These are phyloP conservation scores for Scomber colias DNA, from an alignment of 2,113 vertebrate genomes.

Conservation along the genomic window DNA sequence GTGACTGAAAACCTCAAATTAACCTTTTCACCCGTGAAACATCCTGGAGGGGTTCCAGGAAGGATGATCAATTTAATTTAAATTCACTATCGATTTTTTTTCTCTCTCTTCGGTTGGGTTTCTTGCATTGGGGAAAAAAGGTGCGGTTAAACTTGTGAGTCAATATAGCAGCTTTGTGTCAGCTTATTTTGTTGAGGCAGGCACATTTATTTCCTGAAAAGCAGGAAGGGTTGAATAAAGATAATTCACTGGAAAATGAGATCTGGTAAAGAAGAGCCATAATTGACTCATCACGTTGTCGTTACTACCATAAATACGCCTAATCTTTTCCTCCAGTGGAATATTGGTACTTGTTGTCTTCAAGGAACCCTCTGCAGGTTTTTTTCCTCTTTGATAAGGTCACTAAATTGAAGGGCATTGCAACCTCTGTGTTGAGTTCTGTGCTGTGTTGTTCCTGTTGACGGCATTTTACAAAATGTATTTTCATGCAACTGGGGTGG, in stretches of 20 bases:
- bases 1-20: not conserved
- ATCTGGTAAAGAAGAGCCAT: not conserved
- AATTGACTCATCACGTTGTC: not conserved
- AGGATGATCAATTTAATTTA: slow-evolving; percentile 18
- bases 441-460: slow-evolving; percentile 16
- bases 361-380: slow-evolving; percentile 25
- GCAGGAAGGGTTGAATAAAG: not conserved
- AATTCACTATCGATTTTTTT: slow-evolving; percentile 34
- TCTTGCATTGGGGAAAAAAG: not conserved
- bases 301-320: not conserved
- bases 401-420: slow-evolving; percentile 17
- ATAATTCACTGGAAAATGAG: not conserved
- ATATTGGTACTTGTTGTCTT: slow-evolving; percentile 16
- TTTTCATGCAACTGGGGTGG: not conserved
- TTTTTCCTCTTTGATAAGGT: slow-evolving; percentile 46
- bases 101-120: not conserved
- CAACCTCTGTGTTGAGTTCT: slow-evolving; percentile 11
- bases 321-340: not conserved
- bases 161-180: not conserved
- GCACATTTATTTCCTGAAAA: slow-evolving; percentile 27
- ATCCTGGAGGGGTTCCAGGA: not conserved
- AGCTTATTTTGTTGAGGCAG: slow-evolving; percentile 16
- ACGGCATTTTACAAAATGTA: slow-evolving; percentile 5
- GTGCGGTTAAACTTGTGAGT: not conserved
- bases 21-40: slow-evolving; percentile 8